A percentile compares a stretch with the other conserved stretches of the same genome.
These are phyloP conservation scores for Cryptotermes secundus DNA, from an alignment of 1,140 invertebrate genomes.

Conservation along the genomic window DNA sequence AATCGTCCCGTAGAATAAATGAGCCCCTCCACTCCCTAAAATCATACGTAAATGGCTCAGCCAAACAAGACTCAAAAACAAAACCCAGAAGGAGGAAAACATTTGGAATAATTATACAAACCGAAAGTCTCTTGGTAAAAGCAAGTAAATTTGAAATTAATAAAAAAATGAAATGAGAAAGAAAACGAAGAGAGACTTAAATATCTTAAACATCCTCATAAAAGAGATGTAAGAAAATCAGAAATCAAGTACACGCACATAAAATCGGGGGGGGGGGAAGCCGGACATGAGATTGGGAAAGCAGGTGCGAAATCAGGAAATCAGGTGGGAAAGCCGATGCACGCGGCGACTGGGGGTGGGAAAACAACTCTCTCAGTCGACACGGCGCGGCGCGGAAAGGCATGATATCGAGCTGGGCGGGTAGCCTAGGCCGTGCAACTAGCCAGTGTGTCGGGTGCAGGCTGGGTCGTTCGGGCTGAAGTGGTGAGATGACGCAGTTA, in stretches of 20 bases:
- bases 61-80: too few species aligned
- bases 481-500: background rate
- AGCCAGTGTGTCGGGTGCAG: background rate
- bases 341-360: conserved; percentile 38
- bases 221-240: too few species aligned
- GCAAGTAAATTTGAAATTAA: too few species aligned
- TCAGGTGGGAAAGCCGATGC: conserved; percentile 38
- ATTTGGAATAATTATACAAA: too few species aligned
- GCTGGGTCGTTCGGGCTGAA: background rate
- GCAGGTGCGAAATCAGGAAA: conserved; percentile 25
- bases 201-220: too few species aligned
- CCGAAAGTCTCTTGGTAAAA: too few species aligned
- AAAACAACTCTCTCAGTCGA: background rate
- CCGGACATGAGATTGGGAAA: conserved; percentile 33
- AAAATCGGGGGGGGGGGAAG: conserved; percentile 30
- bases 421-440: background rate
- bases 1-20: too few species aligned
- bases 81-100: too few species aligned
- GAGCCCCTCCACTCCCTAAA: too few species aligned
- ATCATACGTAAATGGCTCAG: too few species aligned
- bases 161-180: too few species aligned
- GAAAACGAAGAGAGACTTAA: too few species aligned
- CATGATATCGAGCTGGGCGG: background rate
- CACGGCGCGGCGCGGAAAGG: background rate
- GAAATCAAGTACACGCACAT: background rate